Base-by-base conservation (phyloP, 64 coral and sea anemone species). In the Stylophora pistillata region DNA sequence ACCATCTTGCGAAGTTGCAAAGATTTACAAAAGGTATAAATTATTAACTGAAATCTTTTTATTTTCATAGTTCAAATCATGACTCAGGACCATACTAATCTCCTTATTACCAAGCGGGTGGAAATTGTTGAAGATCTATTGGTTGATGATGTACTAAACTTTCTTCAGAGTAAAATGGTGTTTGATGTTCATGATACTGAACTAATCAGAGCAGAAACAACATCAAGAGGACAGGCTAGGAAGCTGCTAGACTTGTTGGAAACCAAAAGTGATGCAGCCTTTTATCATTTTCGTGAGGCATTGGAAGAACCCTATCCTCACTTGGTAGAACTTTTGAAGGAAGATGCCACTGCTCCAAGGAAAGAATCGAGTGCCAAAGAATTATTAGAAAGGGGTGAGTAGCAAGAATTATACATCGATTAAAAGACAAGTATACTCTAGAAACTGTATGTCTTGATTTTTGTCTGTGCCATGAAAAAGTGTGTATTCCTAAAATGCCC, bases 41-140 rank as follows among this genome's bases (percentile, higher is more conserved):
- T 78, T n/a, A n/a, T 78, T 30, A 58, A 4, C n/a, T 14, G 2
- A 53, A 73, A 11, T 6, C 16, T 79, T 88, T 26, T 88, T 74
- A 59, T 21, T 55, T 29, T 83, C 85, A 47, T n/a, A 95, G 85
- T 92, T 53, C 76, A 79, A 72, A 72, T 73, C 61, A 99, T 99
- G 97, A 88, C 79, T 13, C 53, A 28, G 56, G 74, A 60, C 18
- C 91, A 95, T 74, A 64, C 72, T 88, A 73, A 76, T 23, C 78
- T 78, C 58, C 72, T 99, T 0, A 93, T 79, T 18, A 11, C 75
- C 1, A 92, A 93, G 77, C 79, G 93, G 69, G 93, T 95, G 0
- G 87, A 95, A 72, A 99, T 99, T 41, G 90, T 99, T 4, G 91
- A 88, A 68, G 97, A 99, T 78, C 85, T 99, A 1, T 85, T 99